Evolutionary conservation across 2,113 vertebrate species (phyloP), one percentile per base, ranked within the genome.

Genomic region (Coracopsis vasa): DNA sequence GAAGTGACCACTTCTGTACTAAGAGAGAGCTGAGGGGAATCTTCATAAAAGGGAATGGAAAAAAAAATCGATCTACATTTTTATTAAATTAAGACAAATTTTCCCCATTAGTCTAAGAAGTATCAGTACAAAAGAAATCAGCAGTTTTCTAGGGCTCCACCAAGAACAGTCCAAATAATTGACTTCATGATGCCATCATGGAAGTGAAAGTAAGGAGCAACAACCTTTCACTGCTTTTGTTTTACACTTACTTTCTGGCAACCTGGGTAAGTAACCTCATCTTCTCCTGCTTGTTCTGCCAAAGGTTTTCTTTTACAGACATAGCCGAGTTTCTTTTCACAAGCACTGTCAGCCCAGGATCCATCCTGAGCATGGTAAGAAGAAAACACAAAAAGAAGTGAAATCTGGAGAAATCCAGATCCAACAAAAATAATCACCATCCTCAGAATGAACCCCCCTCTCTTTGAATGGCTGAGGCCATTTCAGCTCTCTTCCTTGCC

Each of bases 221-320:
- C 0, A 1, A 58, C 5, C 3, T 94, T 72, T 42, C 5, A 1
- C 33, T 54, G 35, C 33, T 47, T 94, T 85, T 70, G 8, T 47
- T 90, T 78, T 39, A 70, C 35, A 92, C 99, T 99, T 95, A 99
- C 99, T 56, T 97, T 97, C 37, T 64, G 97, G 96, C 99, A 99
- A 53, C 99, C 99, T 14, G 94, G 82, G 53, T 98, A 98, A 42
- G 44, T 81, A n/a, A 97, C 50, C 23, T 98, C 96, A 1, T 84
- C 89, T 29, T 84, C 33, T 27, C 92, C 98, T 60, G 95, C 17
- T 69, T 92, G 96, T 67, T 96, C 97, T 47, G 78, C 87, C 71
- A 97, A 98, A 17, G 98, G 98, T 83, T 98, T 98, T 92, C 98
- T 99, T 97, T 99, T 99, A 89, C 99, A 99, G 69, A 99, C 93